Percentiles rank a stretch among this genome's conserved stretches.
Conservation (phyloP, 2,113 vertebrate genomes). For the Xenopus laevis region DNA sequence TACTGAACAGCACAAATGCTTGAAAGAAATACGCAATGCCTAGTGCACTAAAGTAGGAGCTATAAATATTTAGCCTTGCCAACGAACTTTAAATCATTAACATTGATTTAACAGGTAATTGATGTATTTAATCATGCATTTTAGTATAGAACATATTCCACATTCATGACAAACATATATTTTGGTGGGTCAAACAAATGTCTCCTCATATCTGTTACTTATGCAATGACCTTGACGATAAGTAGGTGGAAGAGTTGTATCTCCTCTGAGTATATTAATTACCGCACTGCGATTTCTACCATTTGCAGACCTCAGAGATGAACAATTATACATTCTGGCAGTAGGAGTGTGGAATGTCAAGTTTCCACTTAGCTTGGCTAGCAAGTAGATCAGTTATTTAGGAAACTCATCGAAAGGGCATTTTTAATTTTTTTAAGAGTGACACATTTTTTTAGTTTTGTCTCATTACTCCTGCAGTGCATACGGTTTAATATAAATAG, state of each 20-base stretch:
- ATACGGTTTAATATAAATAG: no score
- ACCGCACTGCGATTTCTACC: slow-evolving; percentile 38
- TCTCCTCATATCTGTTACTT: slow-evolving; percentile 29
- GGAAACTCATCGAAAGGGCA: no score
- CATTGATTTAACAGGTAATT: background rate
- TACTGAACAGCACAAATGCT: slow-evolving; percentile 18
- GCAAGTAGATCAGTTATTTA: background rate
- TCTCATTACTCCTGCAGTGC: no score
- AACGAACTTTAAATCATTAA: no score
- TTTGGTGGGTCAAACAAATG: slow-evolving; percentile 1
- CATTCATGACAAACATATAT: no score
- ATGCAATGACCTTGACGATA: slow-evolving; percentile 37
- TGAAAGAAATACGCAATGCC: slow-evolving; percentile 17
- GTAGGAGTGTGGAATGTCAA: slow-evolving; percentile 36
- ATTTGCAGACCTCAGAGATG: slow-evolving; percentile 40
- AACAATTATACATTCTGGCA: slow-evolving; percentile 42
- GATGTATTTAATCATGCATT: background rate
- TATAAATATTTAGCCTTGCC: no score
- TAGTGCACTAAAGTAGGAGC: no score
- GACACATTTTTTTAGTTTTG: no score
- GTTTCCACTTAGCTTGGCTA: slow-evolving; percentile 25
- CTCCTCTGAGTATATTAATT: slow-evolving; percentile 32
- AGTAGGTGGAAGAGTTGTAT: slow-evolving; percentile 28
- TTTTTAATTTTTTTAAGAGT: no score
- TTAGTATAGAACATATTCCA: background rate